A percentile compares a stretch with the other conserved stretches of the same genome.
Evolutionary conservation across 2,113 vertebrate species (phyloP).

Genomic region (Onychorhynchus coronatus): DNA sequence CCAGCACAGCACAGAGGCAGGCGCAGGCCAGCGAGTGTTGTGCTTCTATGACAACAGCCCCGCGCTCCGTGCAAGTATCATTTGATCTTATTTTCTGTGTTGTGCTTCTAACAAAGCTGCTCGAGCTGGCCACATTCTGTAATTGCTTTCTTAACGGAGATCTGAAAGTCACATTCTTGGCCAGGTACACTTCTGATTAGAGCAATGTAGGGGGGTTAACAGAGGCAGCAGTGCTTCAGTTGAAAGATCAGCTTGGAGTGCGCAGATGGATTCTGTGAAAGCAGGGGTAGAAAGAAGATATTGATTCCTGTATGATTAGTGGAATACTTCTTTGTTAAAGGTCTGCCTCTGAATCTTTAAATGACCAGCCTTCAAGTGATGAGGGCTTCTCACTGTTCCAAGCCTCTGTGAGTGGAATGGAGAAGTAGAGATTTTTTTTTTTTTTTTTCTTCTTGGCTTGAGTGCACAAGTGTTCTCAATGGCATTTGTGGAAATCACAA

Average conservation of each 20-base stretch:
- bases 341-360: not conserved
- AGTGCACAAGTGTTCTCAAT: not conserved
- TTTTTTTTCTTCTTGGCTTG: not conserved
- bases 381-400: not conserved
- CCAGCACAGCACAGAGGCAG: not conserved
- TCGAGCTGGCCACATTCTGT: not conserved
- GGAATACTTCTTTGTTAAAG: not conserved
- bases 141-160: slow-evolving; percentile 47
- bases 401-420: not conserved
- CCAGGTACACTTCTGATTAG: slow-evolving; percentile 14
- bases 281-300: not conserved
- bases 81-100: slow-evolving; percentile 44
- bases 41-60: slow-evolving; percentile 66
- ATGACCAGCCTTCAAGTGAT: not conserved
- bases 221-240: slow-evolving; percentile 7
- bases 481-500: not conserved
- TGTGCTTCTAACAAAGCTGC: slow-evolving; percentile 33
- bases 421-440: not conserved
- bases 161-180: slow-evolving; percentile 13
- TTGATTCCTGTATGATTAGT: slow-evolving; percentile 2
- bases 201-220: slow-evolving; percentile 20
- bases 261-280: not conserved
- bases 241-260: not conserved
- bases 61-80: not conserved
- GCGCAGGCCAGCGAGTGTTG: not conserved